Base-by-base conservation (phyloP, 35 echinoderm and acorn worm genomes). In the Diadema setosum region DNA sequence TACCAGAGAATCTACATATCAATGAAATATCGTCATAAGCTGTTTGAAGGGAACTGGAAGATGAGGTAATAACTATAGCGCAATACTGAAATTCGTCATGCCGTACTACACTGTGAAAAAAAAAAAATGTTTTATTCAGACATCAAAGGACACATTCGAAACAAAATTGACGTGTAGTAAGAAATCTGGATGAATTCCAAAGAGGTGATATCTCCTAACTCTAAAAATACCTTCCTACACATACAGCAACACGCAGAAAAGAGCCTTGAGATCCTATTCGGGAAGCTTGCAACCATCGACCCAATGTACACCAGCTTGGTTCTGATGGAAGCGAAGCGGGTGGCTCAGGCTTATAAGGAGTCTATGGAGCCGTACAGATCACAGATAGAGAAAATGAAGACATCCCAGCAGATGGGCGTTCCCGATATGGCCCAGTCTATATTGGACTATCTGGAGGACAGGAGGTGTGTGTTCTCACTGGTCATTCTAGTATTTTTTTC, bases 311-410 rank as follows among this genome's bases (percentile, higher is more conserved):
- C 87, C 5, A 81, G 75, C 26, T 69, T 87, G 24, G 76, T 97
- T 56, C 36, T 97, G 18, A 90, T 94, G 88, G 91, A 97, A 46
- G 90, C 93, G 87, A 97, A 97, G 55, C 58, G 91, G n/a, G 84
- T 97, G 6, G 95, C 91, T 9, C 85, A 86, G 5, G 80, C 87
- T 32, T 63, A 82, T 61, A 86, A 90, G 59, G 95, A 97, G 65
- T 80, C 58, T 34, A 61, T 97, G 27, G 58, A 83, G 21, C 70
- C 83, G 39, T 88, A 97, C 80, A 85, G 95, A 81, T 48, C 58
- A 5, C 45, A 85, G 23, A 97, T 97, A 46, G 95, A 97, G 52
- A 87, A 78, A 12, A 49, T 93, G 50, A 93, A 87, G 75, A 73
- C 82, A 40, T 78, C 65, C 36, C 89, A 59, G 15, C 87, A 87